Evolutionary conservation across 2,888 invertebrate genomes (phyloP).

Genomic region (Tenthredo distinguenda): DNA sequence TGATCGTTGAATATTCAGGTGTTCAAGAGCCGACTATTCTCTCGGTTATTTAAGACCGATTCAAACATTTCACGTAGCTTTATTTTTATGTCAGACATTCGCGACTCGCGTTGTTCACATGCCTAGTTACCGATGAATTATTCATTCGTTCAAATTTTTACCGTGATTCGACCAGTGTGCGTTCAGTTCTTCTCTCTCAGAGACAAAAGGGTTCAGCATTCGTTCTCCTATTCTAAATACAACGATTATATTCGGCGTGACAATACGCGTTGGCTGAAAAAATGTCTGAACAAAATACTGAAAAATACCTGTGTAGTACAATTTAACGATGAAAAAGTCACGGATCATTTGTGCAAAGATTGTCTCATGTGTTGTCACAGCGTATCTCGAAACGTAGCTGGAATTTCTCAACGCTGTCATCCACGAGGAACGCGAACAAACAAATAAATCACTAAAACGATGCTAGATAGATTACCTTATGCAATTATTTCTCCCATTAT

Average conservation of each 20-base stretch:
- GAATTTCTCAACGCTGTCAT: conserved; percentile 54
- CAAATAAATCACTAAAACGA: conserved; percentile 29
- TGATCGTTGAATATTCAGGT: not conserved
- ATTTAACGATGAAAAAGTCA: not conserved
- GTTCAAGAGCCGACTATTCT: not conserved
- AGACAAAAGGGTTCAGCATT: not conserved
- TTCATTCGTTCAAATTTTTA: not conserved
- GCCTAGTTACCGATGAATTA: conserved; percentile 5
- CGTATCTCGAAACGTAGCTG: conserved; percentile 56
- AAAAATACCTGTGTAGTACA: not conserved
- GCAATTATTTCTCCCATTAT: not conserved
- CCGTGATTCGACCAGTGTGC: not conserved
- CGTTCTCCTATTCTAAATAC: not conserved
- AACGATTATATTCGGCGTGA: not conserved
- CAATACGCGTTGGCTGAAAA: not conserved
- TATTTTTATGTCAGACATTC: not conserved
- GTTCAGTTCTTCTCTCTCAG: not conserved
- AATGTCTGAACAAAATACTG: not conserved
- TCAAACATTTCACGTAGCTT: not conserved
- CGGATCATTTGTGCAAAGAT: conserved; percentile 31
- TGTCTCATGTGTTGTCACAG: conserved; percentile 55
- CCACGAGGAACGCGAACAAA: not conserved
- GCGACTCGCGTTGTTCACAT: not conserved
- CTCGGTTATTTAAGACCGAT: not conserved
- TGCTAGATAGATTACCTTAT: not conserved